phyloP scores from a whole-genome alignment of 2,797 vertebrate genomes.

The Leptoclinus maculatus region DNA sequence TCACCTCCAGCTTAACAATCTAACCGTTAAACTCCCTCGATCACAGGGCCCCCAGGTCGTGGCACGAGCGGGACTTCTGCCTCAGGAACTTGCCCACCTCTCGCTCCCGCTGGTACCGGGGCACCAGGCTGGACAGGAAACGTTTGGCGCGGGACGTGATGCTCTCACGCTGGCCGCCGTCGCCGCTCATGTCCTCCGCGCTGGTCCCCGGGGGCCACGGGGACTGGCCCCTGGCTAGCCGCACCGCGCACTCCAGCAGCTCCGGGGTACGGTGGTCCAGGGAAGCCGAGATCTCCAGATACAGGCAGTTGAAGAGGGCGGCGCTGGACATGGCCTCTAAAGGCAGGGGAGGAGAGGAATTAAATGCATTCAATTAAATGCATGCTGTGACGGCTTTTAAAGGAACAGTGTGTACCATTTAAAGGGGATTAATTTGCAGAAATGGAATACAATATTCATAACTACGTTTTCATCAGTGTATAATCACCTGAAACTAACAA shows the following conservation, averaged over 20 bases:
- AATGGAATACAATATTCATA: too few species aligned
- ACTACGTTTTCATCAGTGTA: too few species aligned
- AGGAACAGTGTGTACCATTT: too few species aligned
- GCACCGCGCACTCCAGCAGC: conserved; percentile 88
- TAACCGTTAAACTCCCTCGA: not conserved
- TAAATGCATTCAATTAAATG: too few species aligned
- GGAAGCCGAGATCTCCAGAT: conserved; percentile 90
- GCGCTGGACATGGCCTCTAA: conserved; percentile 89
- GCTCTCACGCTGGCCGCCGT: conserved; percentile 84
- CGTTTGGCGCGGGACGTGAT: conserved; percentile 90
- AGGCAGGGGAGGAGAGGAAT: not conserved
- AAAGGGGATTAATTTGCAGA: too few species aligned
- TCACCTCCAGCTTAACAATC: conserved; percentile 18
- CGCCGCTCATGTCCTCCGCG: conserved; percentile 68
- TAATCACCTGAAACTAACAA: too few species aligned
- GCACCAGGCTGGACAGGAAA: conserved; percentile 89
- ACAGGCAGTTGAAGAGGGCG: conserved; percentile 88
- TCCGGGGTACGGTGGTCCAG: conserved; percentile 89
- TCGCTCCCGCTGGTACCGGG: conserved; percentile 81
- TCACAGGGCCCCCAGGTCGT: conserved; percentile 89
- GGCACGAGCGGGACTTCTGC: conserved; percentile 91
- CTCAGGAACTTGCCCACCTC: conserved; percentile 86
- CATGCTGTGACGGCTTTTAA: too few species aligned
- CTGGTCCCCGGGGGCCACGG: conserved; percentile 75
- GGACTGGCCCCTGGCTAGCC: conserved; percentile 85